Percentiles rank a stretch among this genome's conserved stretches.
These are phyloP conservation scores for Synergus umbraculus DNA, from an alignment of 2,888 invertebrate species.

Conservation along the genomic window DNA sequence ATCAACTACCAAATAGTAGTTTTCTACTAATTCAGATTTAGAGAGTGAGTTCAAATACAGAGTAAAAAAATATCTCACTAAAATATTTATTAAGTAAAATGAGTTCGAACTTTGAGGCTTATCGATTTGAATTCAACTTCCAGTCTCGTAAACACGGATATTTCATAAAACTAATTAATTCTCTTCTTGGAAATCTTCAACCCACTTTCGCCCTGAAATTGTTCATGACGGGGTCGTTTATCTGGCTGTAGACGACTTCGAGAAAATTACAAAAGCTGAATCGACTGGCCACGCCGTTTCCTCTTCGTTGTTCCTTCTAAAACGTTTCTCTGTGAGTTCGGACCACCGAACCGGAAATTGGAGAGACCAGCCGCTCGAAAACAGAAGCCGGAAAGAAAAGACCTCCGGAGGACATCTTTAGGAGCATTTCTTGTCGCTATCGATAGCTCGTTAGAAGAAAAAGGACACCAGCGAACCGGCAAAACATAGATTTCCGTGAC, in stretches of 20 bases:
- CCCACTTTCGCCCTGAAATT: neutral
- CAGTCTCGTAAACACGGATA: neutral
- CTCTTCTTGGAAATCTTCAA: neutral
- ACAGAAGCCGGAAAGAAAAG: constrained; percentile 59
- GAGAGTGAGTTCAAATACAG: no score
- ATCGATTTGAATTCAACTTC: neutral
- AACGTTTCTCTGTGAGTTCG: constrained; percentile 49
- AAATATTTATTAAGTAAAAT: no score
- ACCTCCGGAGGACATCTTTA: constrained; percentile 47
- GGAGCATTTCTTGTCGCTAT: constrained; percentile 52
- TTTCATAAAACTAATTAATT: neutral
- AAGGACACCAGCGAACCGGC: constrained; percentile 2
- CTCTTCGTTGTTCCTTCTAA: constrained; percentile 38
- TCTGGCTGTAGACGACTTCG: constrained; percentile 6
- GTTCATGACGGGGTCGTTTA: neutral
- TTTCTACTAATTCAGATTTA: no score
- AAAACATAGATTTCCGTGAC: constrained; percentile 2
- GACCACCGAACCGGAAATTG: constrained; percentile 62
- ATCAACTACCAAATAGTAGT: no score
- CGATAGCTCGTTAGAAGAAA: constrained; percentile 53
- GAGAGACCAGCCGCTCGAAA: constrained; percentile 58
- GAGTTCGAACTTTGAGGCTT: no score
- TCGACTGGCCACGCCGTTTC: constrained; percentile 33
- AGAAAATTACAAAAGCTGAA: constrained; percentile 37
- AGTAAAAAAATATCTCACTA: no score